phyloP scores from a whole-genome alignment of 2,113 vertebrate species.

The Gallinago paraguaiae region DNA sequence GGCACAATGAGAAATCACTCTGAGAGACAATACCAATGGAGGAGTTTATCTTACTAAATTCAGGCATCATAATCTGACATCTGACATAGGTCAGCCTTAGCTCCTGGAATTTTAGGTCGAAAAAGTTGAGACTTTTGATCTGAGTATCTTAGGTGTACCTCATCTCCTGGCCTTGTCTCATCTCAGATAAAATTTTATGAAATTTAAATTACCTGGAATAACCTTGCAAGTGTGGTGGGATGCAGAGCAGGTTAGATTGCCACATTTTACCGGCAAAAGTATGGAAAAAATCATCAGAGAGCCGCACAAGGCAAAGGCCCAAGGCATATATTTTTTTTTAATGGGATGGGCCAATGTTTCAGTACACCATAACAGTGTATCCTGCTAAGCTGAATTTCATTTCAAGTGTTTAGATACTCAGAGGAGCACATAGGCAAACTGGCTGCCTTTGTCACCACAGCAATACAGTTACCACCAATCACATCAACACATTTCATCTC shows the following conservation, averaged over 20 bases:
- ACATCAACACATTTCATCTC: background rate
- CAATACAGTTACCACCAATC: background rate
- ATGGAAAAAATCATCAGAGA: background rate
- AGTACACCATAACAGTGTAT: fast-evolving
- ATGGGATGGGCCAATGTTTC: background rate
- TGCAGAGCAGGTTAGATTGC: background rate
- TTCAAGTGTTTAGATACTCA: background rate
- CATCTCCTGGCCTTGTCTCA: background rate
- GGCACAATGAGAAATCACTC: background rate
- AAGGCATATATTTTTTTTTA: background rate
- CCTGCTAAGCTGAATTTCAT: background rate
- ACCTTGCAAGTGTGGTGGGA: background rate
- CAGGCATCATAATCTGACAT: background rate
- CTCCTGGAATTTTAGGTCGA: background rate
- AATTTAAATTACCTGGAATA: background rate
- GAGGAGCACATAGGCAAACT: background rate
- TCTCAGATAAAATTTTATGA: background rate
- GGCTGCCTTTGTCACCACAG: background rate
- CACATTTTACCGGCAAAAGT: background rate
- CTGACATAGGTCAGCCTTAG: background rate
- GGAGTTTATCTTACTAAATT: background rate
- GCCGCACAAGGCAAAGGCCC: background rate
- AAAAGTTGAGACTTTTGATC: background rate
- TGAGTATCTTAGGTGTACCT: background rate
- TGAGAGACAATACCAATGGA: background rate